phyloP scores from a whole-genome alignment of 2,888 invertebrate genomes.

The Panorpa germanica region DNA sequence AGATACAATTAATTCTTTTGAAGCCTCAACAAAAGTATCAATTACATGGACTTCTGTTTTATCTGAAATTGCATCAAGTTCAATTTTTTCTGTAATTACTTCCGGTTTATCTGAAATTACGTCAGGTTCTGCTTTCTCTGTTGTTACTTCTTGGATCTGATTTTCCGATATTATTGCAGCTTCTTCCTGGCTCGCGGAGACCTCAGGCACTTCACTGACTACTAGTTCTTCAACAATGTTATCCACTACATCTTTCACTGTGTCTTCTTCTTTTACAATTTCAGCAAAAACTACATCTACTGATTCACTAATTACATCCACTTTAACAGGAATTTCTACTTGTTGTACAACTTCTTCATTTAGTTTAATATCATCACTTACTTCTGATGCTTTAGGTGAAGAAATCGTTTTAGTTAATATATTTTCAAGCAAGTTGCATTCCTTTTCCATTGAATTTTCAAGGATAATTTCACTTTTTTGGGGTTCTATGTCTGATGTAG shows the following conservation, averaged over 20 bases:
- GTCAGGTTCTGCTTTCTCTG: constrained; percentile 12
- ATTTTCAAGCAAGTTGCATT: too few relatives aligned
- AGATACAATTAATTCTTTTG: constrained; percentile 1
- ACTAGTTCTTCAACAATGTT: constrained; percentile 7
- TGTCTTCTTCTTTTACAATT: constrained; percentile 15
- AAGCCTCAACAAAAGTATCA: constrained; percentile 7
- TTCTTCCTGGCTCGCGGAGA: constrained; percentile 15
- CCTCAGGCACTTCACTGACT: constrained; percentile 15
- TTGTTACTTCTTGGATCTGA: constrained; percentile 13
- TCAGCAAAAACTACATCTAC: constrained; percentile 12
- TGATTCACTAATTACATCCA: constrained; percentile 13
- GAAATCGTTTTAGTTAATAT: too few relatives aligned
- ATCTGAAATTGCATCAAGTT: constrained; percentile 11
- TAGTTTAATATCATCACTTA: too few relatives aligned
- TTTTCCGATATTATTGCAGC: constrained; percentile 13
- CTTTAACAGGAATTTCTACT: constrained; percentile 8
- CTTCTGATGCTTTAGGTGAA: too few relatives aligned
- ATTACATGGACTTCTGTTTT: constrained; percentile 6
- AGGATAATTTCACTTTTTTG: too few relatives aligned
- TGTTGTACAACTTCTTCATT: constrained; percentile 7
- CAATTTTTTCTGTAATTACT: constrained; percentile 1
- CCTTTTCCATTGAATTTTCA: too few relatives aligned
- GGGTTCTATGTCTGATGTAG: too few relatives aligned
- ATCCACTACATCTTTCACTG: constrained; percentile 12
- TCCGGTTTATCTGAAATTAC: constrained; percentile 13